phyloP scores from a whole-genome alignment of 2,888 invertebrate genomes.

The Lithophane socia region DNA sequence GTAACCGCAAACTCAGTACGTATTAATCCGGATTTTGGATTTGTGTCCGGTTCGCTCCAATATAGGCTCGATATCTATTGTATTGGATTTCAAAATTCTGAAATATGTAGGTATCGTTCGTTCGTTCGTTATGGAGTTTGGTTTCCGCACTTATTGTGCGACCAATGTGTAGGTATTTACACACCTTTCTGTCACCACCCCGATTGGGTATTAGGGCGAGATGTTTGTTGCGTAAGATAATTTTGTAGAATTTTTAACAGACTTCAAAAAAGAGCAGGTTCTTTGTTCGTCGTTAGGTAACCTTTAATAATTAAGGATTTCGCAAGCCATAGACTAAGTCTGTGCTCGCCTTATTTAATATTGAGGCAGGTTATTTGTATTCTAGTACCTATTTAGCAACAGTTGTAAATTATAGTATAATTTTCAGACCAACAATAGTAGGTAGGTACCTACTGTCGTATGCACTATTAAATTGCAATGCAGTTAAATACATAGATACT shows the following conservation, averaged over 20 bases:
- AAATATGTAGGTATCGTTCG: not conserved
- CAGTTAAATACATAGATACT: too few species aligned
- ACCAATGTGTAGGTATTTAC: not conserved
- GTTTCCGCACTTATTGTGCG: too few species aligned
- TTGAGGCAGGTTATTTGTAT: not conserved
- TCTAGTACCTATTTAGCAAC: not conserved
- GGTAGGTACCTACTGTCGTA: not conserved
- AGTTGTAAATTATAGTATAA: not conserved
- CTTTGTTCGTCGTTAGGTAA: too few species aligned
- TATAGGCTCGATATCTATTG: not conserved
- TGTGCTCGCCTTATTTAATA: not conserved
- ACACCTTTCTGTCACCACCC: not conserved
- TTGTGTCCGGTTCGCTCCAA: not conserved
- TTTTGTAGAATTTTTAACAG: not conserved
- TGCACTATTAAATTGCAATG: too few species aligned
- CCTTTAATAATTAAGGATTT: too few species aligned
- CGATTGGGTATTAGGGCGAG: not conserved
- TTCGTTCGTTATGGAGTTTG: too few species aligned
- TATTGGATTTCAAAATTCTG: too few species aligned
- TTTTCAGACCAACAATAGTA: not conserved
- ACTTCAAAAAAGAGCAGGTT: too few species aligned
- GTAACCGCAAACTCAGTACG: not conserved
- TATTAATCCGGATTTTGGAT: not conserved
- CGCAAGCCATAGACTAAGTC: too few species aligned
- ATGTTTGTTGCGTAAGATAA: not conserved